Percentiles rank a stretch among this genome's conserved stretches.
phyloP scores from a whole-genome alignment of 1,140 invertebrate genomes.

The Leucophenga varia region DNA sequence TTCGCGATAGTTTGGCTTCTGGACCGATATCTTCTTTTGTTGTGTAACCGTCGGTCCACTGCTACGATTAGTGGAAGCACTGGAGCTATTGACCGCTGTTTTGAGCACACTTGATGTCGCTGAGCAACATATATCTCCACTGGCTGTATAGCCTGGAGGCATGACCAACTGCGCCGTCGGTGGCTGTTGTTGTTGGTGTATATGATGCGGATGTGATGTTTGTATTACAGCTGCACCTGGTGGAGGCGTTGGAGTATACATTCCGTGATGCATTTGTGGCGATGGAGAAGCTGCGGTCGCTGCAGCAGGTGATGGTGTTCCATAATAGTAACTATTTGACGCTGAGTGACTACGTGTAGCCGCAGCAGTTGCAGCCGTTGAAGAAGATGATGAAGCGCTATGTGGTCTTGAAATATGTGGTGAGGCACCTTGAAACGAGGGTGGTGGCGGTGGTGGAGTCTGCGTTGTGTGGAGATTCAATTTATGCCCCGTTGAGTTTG shows the following conservation, averaged over 20 bases:
- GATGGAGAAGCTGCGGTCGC: constrained; percentile 42
- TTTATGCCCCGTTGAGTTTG: constrained; percentile 5
- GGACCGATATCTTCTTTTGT: constrained; percentile 20
- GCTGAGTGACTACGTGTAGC: background rate
- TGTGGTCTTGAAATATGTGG: background rate
- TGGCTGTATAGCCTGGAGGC: constrained; percentile 39
- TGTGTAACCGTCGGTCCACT: too few relatives aligned
- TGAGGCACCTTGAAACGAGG: background rate
- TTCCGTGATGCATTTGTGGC: constrained; percentile 21
- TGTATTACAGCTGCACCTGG: constrained; percentile 1
- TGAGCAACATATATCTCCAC: constrained; percentile 40
- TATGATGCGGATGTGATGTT: too few relatives aligned
- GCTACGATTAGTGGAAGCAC: too few relatives aligned
- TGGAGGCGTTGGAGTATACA: constrained; percentile 11
- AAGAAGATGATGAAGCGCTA: too few relatives aligned
- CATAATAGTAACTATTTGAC: constrained; percentile 32
- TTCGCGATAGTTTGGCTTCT: constrained; percentile 46
- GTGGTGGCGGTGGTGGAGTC: constrained; percentile 6
- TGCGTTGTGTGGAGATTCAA: background rate
- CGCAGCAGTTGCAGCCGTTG: too few relatives aligned
- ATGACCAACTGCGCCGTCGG: background rate
- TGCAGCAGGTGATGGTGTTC: constrained; percentile 37
- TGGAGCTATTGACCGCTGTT: too few relatives aligned
- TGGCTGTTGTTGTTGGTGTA: too few relatives aligned
- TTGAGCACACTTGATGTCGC: too few relatives aligned